Evolutionary conservation across 2,888 invertebrate genomes (phyloP).

Genomic region (Lasioglossum figueresi): DNA sequence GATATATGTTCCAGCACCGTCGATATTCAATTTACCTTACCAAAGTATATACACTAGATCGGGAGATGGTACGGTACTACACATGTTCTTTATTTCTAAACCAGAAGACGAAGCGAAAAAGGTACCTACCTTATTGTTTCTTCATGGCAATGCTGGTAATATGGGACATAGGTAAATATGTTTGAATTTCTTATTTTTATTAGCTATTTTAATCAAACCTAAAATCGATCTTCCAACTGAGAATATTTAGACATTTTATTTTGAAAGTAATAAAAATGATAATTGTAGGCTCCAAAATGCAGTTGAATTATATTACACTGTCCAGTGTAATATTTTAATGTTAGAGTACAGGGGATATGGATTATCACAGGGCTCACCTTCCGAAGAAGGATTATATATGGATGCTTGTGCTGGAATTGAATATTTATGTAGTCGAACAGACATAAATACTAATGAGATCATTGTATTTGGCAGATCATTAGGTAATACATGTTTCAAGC

Average conservation of each 20-base stretch:
- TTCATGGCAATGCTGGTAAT: slow-evolving; percentile 99
- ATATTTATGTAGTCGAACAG: slow-evolving; percentile 91
- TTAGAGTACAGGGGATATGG: slow-evolving; percentile 99
- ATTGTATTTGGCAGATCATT: slow-evolving; percentile 95
- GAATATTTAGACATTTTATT: not conserved
- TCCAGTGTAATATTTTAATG: slow-evolving; percentile 94
- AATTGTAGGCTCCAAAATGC: slow-evolving; percentile 91
- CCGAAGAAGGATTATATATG: slow-evolving; percentile 93
- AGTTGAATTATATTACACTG: slow-evolving; percentile 92
- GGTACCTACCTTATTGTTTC: slow-evolving; percentile 93
- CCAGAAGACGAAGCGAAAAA: slow-evolving; percentile 87
- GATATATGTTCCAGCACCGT: slow-evolving; percentile 94
- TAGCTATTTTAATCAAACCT: not conserved
- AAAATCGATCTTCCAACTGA: not conserved
- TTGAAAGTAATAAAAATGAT: not conserved
- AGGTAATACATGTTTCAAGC: slow-evolving; percentile 84
- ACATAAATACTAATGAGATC: slow-evolving; percentile 93
- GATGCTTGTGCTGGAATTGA: slow-evolving; percentile 96
- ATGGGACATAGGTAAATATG: slow-evolving; percentile 94
- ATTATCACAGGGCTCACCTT: slow-evolving; percentile 93
- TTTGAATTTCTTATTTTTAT: not conserved
- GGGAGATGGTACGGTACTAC: slow-evolving; percentile 91
- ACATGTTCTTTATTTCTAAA: slow-evolving; percentile 93
- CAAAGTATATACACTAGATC: slow-evolving; percentile 92
- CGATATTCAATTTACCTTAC: slow-evolving; percentile 93